These are phyloP conservation scores for Pediacus dermestoides DNA, from an alignment of 2,888 invertebrate species.

Conservation along the genomic window DNA sequence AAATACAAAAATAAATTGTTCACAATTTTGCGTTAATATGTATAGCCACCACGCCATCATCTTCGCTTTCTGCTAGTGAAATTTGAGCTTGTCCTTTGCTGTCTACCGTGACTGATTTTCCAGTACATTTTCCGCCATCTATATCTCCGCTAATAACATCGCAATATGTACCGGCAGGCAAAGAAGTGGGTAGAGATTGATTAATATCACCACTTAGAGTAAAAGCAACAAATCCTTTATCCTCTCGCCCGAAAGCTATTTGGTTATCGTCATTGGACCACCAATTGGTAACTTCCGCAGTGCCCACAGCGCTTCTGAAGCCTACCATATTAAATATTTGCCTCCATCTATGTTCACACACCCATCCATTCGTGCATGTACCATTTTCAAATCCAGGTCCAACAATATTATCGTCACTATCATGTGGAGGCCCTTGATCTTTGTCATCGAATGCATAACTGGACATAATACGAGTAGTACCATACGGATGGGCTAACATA, in stretches of 20 bases:
- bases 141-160: constrained; percentile 74
- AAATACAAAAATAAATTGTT: no score
- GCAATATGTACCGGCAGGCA: constrained; percentile 77
- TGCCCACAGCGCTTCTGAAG: constrained; percentile 67
- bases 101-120: constrained; percentile 61
- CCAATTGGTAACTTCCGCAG: constrained; percentile 62
- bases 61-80: constrained; percentile 52
- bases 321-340: constrained; percentile 76
- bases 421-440: constrained; percentile 71
- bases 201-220: constrained; percentile 64
- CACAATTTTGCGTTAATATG: constrained; percentile 49
- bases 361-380: constrained; percentile 69
- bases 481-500: constrained; percentile 81
- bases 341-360: constrained; percentile 84
- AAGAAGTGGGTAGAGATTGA: constrained; percentile 62
- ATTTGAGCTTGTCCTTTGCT: constrained; percentile 58
- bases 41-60: constrained; percentile 70
- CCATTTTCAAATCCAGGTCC: constrained; percentile 65
- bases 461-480: constrained; percentile 86
- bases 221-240: constrained; percentile 65
- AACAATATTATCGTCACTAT: constrained; percentile 62
- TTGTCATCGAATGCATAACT: constrained; percentile 68
- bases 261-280: constrained; percentile 80
- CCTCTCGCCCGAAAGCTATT: constrained; percentile 81
- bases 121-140: constrained; percentile 60